These are phyloP conservation scores for Elysia crispata DNA, from an alignment of 2,888 invertebrate genomes.

Conservation along the genomic window DNA sequence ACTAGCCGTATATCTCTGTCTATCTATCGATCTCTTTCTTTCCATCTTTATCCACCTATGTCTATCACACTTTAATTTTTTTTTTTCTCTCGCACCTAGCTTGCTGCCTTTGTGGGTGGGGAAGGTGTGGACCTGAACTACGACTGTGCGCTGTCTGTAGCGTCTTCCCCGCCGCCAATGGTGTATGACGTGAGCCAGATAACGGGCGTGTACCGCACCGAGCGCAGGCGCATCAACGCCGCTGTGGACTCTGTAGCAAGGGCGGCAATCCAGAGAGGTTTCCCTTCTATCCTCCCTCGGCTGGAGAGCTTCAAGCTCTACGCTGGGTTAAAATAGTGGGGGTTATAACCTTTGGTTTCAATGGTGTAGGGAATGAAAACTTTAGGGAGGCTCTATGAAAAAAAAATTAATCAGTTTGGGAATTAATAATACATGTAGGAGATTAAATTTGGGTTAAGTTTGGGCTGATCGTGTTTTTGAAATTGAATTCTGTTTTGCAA, in stretches of 20 bases:
- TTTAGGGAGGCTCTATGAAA: no score
- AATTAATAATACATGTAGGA: no score
- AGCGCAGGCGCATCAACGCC: constrained; percentile 31
- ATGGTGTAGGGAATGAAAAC: no score
- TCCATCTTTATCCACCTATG: no score
- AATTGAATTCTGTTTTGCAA: no score
- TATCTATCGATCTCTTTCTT: no score
- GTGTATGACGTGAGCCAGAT: constrained; percentile 29
- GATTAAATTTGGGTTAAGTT: no score
- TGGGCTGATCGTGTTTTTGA: no score
- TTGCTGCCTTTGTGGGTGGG: constrained; percentile 10
- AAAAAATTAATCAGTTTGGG: no score
- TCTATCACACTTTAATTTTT: background rate
- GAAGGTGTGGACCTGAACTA: constrained; percentile 23
- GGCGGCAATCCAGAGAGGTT: constrained; percentile 1
- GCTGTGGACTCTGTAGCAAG: constrained; percentile 31
- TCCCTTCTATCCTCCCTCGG: constrained; percentile 18
- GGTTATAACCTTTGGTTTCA: background rate
- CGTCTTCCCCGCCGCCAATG: constrained; percentile 14
- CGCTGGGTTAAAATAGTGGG: background rate
- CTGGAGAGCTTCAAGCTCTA: constrained; percentile 38
- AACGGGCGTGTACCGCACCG: constrained; percentile 35
- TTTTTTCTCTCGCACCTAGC: constrained; percentile 10
- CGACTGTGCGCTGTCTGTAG: constrained; percentile 35
- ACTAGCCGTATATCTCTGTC: no score